These are phyloP conservation scores for Drosophila pectinifera DNA, from an alignment of 1,140 invertebrate genomes.

Conservation along the genomic window DNA sequence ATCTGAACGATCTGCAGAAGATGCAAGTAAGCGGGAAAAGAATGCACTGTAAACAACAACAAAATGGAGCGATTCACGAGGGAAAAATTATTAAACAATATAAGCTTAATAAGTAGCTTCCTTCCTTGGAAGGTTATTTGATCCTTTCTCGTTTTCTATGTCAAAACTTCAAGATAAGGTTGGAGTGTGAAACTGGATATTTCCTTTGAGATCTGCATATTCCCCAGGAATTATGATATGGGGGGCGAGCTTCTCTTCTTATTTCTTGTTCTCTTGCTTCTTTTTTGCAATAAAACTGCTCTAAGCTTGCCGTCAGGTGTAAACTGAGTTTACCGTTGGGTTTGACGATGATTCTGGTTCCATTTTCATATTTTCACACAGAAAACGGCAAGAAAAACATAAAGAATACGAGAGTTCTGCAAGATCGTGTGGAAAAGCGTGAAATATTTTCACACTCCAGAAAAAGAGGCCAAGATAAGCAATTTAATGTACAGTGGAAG, in stretches of 20 bases:
- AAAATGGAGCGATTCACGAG: not conserved
- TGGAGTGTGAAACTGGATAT: slow-evolving; percentile 14
- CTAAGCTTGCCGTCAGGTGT: not conserved
- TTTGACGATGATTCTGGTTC: slow-evolving; percentile 32
- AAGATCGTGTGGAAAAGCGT: slow-evolving; percentile 30
- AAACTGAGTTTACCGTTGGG: slow-evolving; percentile 22
- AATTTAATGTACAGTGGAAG: not conserved
- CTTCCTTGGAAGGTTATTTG: not conserved
- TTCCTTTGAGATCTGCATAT: not conserved
- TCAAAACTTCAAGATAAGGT: not conserved
- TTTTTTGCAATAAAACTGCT: slow-evolving; percentile 25
- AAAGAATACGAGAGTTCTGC: slow-evolving; percentile 3
- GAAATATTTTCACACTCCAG: slow-evolving; percentile 28
- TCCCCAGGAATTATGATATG: slow-evolving; percentile 8
- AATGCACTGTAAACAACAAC: not conserved
- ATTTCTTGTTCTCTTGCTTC: not conserved
- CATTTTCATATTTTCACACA: slow-evolving; percentile 35
- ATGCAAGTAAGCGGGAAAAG: slow-evolving; percentile 2
- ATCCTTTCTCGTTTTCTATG: not conserved
- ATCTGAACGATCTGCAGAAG: not conserved
- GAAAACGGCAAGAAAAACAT: slow-evolving; percentile 4
- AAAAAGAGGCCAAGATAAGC: slow-evolving; percentile 13
- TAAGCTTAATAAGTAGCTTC: not conserved
- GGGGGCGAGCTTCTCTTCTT: not conserved
- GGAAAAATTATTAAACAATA: not conserved